Conservation (phyloP, 2,113 vertebrate species). For the Erythrolamprus reginae region DNA sequence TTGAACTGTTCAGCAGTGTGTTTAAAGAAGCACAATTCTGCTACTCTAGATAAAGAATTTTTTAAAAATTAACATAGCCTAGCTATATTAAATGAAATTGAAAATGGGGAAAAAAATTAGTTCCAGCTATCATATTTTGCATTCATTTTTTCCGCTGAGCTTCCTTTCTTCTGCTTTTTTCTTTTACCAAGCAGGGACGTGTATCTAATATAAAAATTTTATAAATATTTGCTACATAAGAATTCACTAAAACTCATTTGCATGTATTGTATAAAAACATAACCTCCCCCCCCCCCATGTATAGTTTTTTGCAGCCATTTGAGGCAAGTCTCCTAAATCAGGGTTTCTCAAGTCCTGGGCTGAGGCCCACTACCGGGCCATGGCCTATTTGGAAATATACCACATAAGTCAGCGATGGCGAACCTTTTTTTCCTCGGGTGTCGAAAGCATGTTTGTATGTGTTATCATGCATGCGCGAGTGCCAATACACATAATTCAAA, state of each 20-base stretch:
- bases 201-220: not conserved
- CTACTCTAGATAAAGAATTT: constrained; percentile 49
- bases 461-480: too few species aligned
- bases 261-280: not conserved
- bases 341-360: not conserved
- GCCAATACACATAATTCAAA: too few species aligned
- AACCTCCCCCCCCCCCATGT: not conserved
- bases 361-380: not conserved
- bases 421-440: too few species aligned
- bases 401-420: too few species aligned
- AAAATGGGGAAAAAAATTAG: constrained; percentile 35
- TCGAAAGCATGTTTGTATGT: too few species aligned
- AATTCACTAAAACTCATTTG: not conserved
- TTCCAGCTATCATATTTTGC: not conserved
- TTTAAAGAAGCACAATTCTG: constrained; percentile 40
- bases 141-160: constrained; percentile 4
- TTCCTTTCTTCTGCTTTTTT: not conserved
- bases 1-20: constrained; percentile 41
- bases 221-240: not conserved
- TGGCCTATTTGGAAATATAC: not conserved
- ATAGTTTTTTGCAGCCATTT: not conserved
- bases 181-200: not conserved
- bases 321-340: not conserved
- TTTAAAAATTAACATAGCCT: constrained; percentile 39
- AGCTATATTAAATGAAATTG: constrained; percentile 42